phyloP scores from a whole-genome alignment of 2,888 invertebrate genomes.

The Himalopsyche japonica region DNA sequence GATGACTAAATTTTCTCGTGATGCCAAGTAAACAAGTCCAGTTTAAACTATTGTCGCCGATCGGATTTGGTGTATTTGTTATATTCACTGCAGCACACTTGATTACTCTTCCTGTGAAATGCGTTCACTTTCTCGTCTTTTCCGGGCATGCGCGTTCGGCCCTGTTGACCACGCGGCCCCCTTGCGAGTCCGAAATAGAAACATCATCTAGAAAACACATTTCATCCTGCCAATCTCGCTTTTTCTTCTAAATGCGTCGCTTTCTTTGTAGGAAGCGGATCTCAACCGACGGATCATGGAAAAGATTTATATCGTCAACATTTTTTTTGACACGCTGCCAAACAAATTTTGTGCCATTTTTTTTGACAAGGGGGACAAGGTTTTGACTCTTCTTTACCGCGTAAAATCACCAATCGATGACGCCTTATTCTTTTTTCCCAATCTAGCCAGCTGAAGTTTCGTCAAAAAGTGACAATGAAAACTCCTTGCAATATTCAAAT shows the following conservation, averaged over 20 bases:
- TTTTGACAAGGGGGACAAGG: neutral
- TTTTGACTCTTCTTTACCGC: neutral
- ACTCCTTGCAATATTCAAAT: too few species aligned
- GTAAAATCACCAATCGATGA: too few species aligned
- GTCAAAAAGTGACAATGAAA: too few species aligned
- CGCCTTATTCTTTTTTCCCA: too few species aligned
- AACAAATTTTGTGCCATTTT: neutral
- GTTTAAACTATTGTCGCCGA: too few species aligned
- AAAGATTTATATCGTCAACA: neutral
- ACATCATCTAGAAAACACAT: neutral
- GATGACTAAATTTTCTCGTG: too few species aligned
- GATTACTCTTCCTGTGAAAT: neutral
- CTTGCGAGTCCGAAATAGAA: neutral
- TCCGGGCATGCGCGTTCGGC: neutral
- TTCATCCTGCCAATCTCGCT: neutral
- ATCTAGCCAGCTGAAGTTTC: too few species aligned
- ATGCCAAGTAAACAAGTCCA: too few species aligned
- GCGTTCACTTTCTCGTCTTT: neutral
- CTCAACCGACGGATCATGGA: neutral
- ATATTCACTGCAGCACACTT: neutral
- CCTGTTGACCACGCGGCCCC: neutral
- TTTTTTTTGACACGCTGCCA: neutral
- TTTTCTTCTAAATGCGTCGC: neutral
- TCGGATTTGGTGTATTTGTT: too few species aligned
- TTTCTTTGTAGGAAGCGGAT: neutral